Evolutionary conservation across 92 coral and sea anemone species (phyloP).

Genomic region (Porites cylindrica): DNA sequence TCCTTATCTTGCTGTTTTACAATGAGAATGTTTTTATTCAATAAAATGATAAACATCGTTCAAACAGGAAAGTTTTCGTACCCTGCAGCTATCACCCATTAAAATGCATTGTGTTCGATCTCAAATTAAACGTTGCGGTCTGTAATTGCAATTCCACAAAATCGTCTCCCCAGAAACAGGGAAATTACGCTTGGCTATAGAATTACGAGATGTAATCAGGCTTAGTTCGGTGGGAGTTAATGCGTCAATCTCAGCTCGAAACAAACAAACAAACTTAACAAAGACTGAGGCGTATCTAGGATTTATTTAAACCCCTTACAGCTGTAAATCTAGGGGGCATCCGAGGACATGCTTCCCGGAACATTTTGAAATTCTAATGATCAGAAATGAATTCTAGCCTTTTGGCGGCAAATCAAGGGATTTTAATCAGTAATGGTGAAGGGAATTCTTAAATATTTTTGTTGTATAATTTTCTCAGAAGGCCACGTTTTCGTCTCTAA

Average conservation of each 20-base stretch:
- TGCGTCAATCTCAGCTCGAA: not conserved
- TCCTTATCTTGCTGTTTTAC: not conserved
- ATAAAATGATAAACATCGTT: not conserved
- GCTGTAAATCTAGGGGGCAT: no score
- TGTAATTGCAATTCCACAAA: constrained; percentile 32
- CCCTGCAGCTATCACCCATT: constrained; percentile 2
- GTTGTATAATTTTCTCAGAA: no score
- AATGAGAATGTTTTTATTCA: constrained; percentile 4
- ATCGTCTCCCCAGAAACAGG: constrained; percentile 32
- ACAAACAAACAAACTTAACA: not conserved
- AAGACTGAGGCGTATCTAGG: not conserved
- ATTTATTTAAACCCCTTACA: not conserved
- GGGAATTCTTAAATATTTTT: no score
- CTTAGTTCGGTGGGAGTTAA: not conserved
- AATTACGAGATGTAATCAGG: not conserved
- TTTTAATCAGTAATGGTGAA: no score
- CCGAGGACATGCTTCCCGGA: no score
- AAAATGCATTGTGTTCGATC: not conserved
- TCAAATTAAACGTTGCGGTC: not conserved
- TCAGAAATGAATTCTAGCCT: no score
- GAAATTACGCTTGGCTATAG: not conserved
- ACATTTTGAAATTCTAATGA: no score
- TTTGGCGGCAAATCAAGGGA: no score
- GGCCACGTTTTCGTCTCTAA: no score
- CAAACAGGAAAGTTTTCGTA: constrained; percentile 25